These are phyloP conservation scores for Ascaphus truei DNA, from an alignment of 2,113 vertebrate genomes.

Conservation along the genomic window DNA sequence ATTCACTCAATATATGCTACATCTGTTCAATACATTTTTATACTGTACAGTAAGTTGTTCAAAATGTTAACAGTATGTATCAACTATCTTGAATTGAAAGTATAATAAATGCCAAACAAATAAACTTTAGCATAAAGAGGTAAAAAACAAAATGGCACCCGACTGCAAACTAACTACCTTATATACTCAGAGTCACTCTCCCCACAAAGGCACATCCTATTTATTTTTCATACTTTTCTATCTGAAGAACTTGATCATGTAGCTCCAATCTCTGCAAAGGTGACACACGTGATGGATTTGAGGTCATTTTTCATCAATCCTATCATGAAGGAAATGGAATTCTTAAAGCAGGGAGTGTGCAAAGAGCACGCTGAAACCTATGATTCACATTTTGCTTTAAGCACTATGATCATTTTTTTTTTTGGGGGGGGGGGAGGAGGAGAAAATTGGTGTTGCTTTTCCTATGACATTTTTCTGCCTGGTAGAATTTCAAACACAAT, in stretches of 20 bases:
- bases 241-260: slow-evolving; percentile 35
- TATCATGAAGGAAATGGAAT: slow-evolving; percentile 18
- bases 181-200: background rate
- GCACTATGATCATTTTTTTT: slow-evolving; percentile 26
- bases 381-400: slow-evolving; percentile 26
- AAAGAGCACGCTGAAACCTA: background rate
- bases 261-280: slow-evolving; percentile 32
- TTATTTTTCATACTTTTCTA: slow-evolving; percentile 35
- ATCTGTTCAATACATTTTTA: no score
- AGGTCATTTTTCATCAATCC: slow-evolving; percentile 36
- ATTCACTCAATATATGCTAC: no score
- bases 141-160: background rate
- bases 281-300: slow-evolving; percentile 33
- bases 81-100: background rate
- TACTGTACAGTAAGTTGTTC: no score
- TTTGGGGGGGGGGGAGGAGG: no score
- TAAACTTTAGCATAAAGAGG: background rate
- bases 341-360: slow-evolving; percentile 6
- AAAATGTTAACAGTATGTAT: background rate
- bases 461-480: slow-evolving; percentile 18
- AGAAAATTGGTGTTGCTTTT: slow-evolving; percentile 32
- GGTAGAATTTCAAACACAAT: slow-evolving; percentile 22
- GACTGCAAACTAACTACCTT: background rate
- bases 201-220: slow-evolving; percentile 34
- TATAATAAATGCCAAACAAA: no score